Conservation (phyloP, 64 coral and sea anemone species). For the Platygyra sinensis region DNA sequence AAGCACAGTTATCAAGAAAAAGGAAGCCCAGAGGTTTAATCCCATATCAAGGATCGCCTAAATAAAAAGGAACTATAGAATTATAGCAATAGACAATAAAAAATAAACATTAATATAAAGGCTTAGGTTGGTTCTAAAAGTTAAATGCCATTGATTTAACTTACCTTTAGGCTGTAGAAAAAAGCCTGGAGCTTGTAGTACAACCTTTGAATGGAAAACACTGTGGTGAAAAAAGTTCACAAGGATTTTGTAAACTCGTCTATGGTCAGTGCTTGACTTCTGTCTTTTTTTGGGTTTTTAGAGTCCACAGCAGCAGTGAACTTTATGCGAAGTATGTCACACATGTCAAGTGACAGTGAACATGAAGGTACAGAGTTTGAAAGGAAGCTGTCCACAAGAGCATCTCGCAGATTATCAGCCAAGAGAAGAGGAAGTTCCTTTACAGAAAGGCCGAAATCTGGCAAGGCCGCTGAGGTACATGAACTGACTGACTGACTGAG, state of each 20-base stretch:
- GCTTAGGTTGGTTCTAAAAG: no score
- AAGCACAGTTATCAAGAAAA: no score
- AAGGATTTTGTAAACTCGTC: neutral
- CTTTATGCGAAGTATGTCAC: conserved; percentile 84
- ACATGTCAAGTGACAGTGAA: conserved; percentile 73
- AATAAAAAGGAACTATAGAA: no score
- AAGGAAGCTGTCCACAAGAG: conserved; percentile 71
- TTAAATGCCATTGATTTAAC: no score
- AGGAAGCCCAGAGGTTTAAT: no score
- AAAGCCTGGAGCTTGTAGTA: no score
- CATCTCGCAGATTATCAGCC: conserved; percentile 74
- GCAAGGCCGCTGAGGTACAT: neutral
- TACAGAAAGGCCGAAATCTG: conserved; percentile 48
- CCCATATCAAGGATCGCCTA: no score
- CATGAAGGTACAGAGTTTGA: conserved; percentile 57
- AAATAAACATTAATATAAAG: no score
- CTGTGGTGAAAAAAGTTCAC: no score
- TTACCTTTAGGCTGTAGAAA: no score
- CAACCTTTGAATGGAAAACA: no score
- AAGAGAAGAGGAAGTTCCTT: conserved; percentile 52
- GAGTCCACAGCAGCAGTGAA: conserved; percentile 65
- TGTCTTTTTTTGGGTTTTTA: conserved; percentile 9
- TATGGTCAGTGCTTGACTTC: neutral
- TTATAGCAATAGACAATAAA: no score
- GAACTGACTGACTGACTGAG: neutral